Evolutionary conservation across 1,140 invertebrate genomes (phyloP), one percentile per base, ranked within the genome.

Genomic region (Zaprionus gabonicus): DNA sequence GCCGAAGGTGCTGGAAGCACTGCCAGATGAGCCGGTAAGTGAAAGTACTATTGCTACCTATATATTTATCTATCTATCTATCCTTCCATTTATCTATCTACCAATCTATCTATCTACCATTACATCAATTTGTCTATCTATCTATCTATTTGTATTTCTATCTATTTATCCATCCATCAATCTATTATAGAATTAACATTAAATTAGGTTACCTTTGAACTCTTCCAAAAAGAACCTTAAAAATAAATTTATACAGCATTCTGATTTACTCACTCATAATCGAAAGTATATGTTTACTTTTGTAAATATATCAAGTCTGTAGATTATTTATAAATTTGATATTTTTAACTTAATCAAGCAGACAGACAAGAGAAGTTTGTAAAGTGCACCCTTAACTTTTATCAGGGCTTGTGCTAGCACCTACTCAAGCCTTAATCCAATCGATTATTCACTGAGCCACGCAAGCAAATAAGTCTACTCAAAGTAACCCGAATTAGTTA

Each of bases 1-100:
- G 41, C 85, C 91, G 1, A 91, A 74, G 68, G 81, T 93, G 28
- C 63, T 93, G 38, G 92, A 93, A 58, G 63, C 83, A 49, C 69
- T 84, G 56, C 91, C 92, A 49, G 79, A 91, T 34, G 91, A 92
- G 69, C 92, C 92, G 81, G 92, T 93, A 77, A 93, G 86, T 80
- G 1, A 5, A 28, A n/a, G 5, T 15, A 27, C 20, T 27, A 27
- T 17, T 31, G 28, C 38, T 41, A n/a, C n/a, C 38, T n/a, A 41
- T 15, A n/a, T 15, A 5, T 15, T 0, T 41, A 41, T 41, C 15
- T 41, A 41, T 41, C 15, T n/a, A 41, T 17, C 0, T n/a, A n/a
- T 12, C 17, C 17, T 2, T 20, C 49, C 25, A 25, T 41, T 0
- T 41, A n/a, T n/a, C 4, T 41, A 31, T 31, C 2, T 27, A 27